Evolutionary conservation across 2,797 vertebrate genomes (phyloP).

Genomic region (Bufotes viridis): DNA sequence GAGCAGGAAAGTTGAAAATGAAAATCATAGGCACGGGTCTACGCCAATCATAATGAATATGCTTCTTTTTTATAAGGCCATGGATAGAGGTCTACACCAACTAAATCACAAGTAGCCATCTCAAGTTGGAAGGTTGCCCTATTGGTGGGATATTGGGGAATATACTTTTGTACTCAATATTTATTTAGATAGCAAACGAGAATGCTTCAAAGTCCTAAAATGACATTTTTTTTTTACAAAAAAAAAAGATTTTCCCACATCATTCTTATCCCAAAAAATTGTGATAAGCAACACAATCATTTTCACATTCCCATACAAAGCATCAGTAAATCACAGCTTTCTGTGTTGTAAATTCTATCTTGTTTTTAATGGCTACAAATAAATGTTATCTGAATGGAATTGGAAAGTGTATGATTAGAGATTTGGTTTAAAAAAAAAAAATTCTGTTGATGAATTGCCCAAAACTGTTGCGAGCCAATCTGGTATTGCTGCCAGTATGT

Average conservation of each 20-base stretch:
- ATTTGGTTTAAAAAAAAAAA: not conserved
- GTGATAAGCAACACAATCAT: not conserved
- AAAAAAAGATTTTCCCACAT: not conserved
- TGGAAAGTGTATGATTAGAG: not conserved
- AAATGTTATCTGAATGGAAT: not conserved
- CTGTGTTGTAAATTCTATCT: not conserved
- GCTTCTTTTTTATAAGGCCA: slow-evolving; percentile 20
- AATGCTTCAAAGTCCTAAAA: not conserved
- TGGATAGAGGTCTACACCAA: not conserved
- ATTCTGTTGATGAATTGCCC: slow-evolving; percentile 1
- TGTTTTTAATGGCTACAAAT: not conserved
- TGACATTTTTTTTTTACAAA: not conserved
- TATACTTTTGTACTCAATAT: not conserved
- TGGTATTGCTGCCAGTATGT: not conserved
- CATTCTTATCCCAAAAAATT: not conserved
- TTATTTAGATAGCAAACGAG: not conserved
- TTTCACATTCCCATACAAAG: not conserved
- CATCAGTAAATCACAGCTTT: not conserved
- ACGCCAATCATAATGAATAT: slow-evolving; percentile 17
- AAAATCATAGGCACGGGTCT: slow-evolving; percentile 19
- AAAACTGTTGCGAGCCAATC: not conserved
- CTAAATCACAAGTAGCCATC: slow-evolving; percentile 23
- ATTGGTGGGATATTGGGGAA: not conserved
- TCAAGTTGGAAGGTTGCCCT: slow-evolving; percentile 27
- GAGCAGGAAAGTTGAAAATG: not conserved